These are phyloP conservation scores for Lacanobia wlatinum DNA, from an alignment of 2,888 invertebrate genomes.

Conservation along the genomic window DNA sequence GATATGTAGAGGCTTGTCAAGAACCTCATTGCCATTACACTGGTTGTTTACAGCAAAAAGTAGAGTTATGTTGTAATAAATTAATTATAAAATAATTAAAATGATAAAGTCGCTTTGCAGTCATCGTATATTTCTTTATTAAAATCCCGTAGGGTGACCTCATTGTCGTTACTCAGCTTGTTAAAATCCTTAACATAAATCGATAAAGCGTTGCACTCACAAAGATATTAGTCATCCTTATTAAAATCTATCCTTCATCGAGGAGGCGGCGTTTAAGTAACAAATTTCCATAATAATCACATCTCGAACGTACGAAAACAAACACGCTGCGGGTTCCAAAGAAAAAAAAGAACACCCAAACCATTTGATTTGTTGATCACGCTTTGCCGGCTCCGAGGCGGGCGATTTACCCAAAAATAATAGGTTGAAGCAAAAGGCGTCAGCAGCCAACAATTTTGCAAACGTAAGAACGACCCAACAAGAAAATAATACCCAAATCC, in stretches of 20 bases:
- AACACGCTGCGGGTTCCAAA: slow-evolving; percentile 82
- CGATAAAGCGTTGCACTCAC: slow-evolving; percentile 44
- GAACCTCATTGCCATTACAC: slow-evolving; percentile 28
- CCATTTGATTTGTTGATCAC: slow-evolving; percentile 86
- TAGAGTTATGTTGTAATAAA: slow-evolving; percentile 33
- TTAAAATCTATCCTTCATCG: slow-evolving; percentile 76
- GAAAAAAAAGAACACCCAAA: slow-evolving; percentile 75
- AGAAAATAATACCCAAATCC: slow-evolving; percentile 78
- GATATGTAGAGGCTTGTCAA: slow-evolving; percentile 10
- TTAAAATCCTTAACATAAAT: slow-evolving; percentile 50
- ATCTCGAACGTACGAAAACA: slow-evolving; percentile 87
- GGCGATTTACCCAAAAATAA: slow-evolving; percentile 85
- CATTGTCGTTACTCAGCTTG: slow-evolving; percentile 34
- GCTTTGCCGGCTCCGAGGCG: slow-evolving; percentile 79
- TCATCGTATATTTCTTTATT: slow-evolving; percentile 18
- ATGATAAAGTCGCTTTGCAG: slow-evolving; percentile 15
- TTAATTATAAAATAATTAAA: slow-evolving; percentile 50
- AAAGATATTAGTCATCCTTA: slow-evolving; percentile 76
- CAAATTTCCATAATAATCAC: slow-evolving; percentile 87
- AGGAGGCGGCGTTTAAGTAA: slow-evolving; percentile 73
- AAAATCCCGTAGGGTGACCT: slow-evolving; percentile 26
- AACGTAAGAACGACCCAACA: slow-evolving; percentile 78
- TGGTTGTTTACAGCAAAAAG: slow-evolving; percentile 28
- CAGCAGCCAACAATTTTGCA: slow-evolving; percentile 88
- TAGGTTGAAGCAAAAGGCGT: slow-evolving; percentile 87